phyloP scores from a whole-genome alignment of 2,797 vertebrate genomes.

The Sebastes alutus region DNA sequence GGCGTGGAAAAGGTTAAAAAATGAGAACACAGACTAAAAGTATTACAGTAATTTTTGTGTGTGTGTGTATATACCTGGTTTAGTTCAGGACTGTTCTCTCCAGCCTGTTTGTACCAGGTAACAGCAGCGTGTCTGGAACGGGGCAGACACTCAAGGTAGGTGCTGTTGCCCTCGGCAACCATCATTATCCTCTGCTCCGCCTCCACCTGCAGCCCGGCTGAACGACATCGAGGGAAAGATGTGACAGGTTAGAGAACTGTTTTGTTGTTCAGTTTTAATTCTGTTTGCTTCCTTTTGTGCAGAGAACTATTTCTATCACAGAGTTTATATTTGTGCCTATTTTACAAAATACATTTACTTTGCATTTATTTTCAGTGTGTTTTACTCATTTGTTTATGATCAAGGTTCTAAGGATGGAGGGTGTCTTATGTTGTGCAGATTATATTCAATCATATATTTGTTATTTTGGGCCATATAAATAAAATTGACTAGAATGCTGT shows the following conservation, averaged over 20 bases:
- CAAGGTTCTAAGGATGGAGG: neutral
- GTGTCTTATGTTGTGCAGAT: neutral
- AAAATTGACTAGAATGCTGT: neutral
- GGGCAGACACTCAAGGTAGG: slow-evolving; percentile 86
- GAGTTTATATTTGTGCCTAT: no score
- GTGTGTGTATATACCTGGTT: slow-evolving; percentile 75
- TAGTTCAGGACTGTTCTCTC: slow-evolving; percentile 83
- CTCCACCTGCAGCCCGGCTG: slow-evolving; percentile 84
- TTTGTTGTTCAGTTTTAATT: neutral
- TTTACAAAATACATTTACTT: no score
- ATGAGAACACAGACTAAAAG: neutral
- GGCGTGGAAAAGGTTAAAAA: no score
- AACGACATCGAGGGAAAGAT: neutral
- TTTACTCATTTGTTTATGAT: no score
- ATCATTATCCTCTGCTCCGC: slow-evolving; percentile 84
- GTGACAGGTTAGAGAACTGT: neutral
- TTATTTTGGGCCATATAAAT: neutral
- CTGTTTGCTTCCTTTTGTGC: neutral
- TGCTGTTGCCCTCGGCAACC: slow-evolving; percentile 87
- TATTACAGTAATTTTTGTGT: neutral
- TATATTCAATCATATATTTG: neutral
- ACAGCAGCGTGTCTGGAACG: slow-evolving; percentile 84
- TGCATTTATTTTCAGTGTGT: neutral
- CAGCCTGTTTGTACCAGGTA: slow-evolving; percentile 85
- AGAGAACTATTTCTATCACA: neutral